Percentiles rank a stretch among this genome's conserved stretches.
Conservation (phyloP, 2,113 vertebrate species). For the Ondatra zibethicus region DNA sequence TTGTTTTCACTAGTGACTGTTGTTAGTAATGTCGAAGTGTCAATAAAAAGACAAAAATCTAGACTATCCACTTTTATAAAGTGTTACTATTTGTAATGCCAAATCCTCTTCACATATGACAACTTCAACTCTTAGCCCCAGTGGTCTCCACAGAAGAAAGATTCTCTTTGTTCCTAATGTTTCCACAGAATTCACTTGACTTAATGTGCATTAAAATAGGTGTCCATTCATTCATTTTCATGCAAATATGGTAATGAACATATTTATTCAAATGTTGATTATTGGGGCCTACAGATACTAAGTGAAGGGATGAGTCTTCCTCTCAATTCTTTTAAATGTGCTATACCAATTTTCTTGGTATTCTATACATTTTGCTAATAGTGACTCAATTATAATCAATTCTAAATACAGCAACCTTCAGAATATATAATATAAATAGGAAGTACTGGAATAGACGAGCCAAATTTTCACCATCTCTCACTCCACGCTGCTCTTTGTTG, state of each 20-base stretch:
- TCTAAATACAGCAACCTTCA: background rate
- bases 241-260: conserved; percentile 2
- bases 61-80: conserved; percentile 26
- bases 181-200: conserved; percentile 40
- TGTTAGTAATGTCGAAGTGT: conserved; percentile 5
- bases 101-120: conserved; percentile 32
- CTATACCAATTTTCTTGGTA: conserved; percentile 22
- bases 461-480: background rate
- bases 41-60: conserved; percentile 5
- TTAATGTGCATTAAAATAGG: background rate
- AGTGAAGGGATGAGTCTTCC: conserved; percentile 6
- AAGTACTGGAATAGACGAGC: background rate
- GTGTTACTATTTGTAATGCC: background rate
- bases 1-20: conserved; percentile 4
- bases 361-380: conserved; percentile 36
- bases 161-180: background rate
- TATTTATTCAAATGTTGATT: conserved; percentile 12
- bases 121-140: background rate
- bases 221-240: conserved; percentile 22
- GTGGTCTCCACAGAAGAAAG: background rate
- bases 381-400: background rate
- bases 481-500: background rate
- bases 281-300: background rate
- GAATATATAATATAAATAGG: background rate
- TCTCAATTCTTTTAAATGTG: conserved; percentile 18